Conservation (phyloP, 1,140 invertebrate species). For the Zaprionus kolodkinae region DNA sequence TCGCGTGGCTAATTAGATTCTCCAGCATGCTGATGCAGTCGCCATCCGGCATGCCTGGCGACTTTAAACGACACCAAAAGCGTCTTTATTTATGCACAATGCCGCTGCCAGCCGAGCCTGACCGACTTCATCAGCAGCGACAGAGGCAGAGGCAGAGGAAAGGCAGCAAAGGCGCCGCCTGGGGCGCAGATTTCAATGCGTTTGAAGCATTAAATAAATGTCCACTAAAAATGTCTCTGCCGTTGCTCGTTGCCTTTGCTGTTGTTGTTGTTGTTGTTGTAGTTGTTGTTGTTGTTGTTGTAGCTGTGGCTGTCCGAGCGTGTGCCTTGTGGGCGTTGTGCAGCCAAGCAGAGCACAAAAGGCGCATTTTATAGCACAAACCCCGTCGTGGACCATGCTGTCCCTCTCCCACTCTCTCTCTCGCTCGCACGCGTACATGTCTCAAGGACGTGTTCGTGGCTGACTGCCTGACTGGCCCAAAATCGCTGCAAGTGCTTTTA, state of each 20-base stretch:
- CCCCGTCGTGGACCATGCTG: neutral
- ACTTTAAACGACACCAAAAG: slow-evolving; percentile 30
- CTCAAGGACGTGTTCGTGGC: slow-evolving; percentile 76
- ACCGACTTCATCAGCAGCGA: slow-evolving; percentile 69
- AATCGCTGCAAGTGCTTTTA: slow-evolving; percentile 81
- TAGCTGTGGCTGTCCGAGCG: slow-evolving; percentile 31
- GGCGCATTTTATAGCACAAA: slow-evolving; percentile 46
- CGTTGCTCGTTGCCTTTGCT: slow-evolving; percentile 31
- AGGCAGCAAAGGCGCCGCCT: slow-evolving; percentile 55
- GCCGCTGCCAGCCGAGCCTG: slow-evolving; percentile 17
- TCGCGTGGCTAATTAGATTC: slow-evolving; percentile 30
- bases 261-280: neutral
- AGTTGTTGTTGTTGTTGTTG: slow-evolving; percentile 8
- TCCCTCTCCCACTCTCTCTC: neutral
- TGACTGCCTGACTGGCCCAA: slow-evolving; percentile 66
- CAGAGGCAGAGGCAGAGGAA: no score
- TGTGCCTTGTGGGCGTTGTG: slow-evolving; percentile 59
- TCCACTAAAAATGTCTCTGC: slow-evolving; percentile 77
- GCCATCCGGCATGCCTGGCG: slow-evolving; percentile 4
- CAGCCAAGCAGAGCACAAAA: slow-evolving; percentile 54
- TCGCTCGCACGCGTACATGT: slow-evolving; percentile 43
- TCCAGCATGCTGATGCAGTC: slow-evolving; percentile 18
- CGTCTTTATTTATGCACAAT: slow-evolving; percentile 31
- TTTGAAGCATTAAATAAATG: slow-evolving; percentile 80
- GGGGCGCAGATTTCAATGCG: slow-evolving; percentile 73